A percentile compares a stretch with the other conserved stretches of the same genome.
phyloP scores from a whole-genome alignment of 2,888 invertebrate species.

The Orthosia gothica region DNA sequence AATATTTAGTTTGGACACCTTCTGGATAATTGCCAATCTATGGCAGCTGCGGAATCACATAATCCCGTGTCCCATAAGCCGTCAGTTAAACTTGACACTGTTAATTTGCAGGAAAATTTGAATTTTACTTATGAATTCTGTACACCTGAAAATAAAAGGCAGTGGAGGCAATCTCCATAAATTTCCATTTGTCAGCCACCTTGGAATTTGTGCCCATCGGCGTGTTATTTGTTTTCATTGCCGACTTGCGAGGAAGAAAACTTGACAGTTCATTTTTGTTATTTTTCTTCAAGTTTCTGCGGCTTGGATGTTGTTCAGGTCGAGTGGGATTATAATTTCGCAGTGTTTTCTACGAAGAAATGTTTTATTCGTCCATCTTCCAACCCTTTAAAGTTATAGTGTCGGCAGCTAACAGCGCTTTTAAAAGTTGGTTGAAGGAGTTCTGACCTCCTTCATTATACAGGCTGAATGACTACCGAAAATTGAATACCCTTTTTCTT shows the following conservation, averaged over 20 bases:
- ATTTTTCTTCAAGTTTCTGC: slow-evolving; percentile 42
- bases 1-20: slow-evolving; percentile 6
- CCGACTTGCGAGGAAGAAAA: slow-evolving; percentile 26
- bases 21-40: slow-evolving; percentile 17
- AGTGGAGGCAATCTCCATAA: slow-evolving; percentile 54
- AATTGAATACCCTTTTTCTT: neutral
- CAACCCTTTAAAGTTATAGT: slow-evolving; percentile 1
- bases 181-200: slow-evolving; percentile 53
- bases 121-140: slow-evolving; percentile 33
- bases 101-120: slow-evolving; percentile 29
- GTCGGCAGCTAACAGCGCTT: neutral
- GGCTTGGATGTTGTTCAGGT: slow-evolving; percentile 9
- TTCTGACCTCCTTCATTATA: neutral
- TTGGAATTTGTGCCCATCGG: slow-evolving; percentile 38
- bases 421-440: neutral
- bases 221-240: slow-evolving; percentile 47
- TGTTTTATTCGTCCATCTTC: neutral
- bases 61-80: neutral
- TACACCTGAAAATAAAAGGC: slow-evolving; percentile 56
- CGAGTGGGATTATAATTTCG: slow-evolving; percentile 25
- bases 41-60: neutral
- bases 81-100: slow-evolving; percentile 24
- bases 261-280: slow-evolving; percentile 49
- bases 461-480: neutral
- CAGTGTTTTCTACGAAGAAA: neutral